These are phyloP conservation scores for Clarias batrachus DNA, from an alignment of 2,113 vertebrate species.

Conservation along the genomic window DNA sequence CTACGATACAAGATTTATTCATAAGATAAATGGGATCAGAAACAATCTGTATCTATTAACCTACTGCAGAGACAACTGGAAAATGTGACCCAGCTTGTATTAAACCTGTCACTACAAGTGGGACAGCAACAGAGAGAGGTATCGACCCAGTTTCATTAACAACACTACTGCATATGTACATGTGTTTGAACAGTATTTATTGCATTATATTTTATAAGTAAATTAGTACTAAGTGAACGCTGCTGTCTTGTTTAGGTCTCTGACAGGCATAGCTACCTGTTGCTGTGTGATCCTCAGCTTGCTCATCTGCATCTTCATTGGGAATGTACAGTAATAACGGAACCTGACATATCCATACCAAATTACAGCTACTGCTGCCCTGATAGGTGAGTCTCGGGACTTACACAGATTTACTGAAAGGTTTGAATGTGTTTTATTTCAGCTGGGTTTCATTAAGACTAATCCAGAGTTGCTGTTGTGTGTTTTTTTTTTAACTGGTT, in stretches of 20 bases:
- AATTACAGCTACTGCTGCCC: conserved; percentile 84
- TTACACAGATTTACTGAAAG: background rate
- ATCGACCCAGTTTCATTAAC: conserved; percentile 14
- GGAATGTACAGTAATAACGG: conserved; percentile 63
- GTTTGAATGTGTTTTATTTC: background rate
- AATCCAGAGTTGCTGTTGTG: conserved; percentile 38
- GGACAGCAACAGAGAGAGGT: conserved; percentile 87
- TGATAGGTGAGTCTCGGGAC: conserved; percentile 75
- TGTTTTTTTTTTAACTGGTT: conserved; percentile 58
- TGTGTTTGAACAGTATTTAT: background rate
- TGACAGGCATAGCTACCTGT: conserved; percentile 86
- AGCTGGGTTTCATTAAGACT: background rate
- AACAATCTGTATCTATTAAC: conserved; percentile 94
- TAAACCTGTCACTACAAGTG: conserved; percentile 83
- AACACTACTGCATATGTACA: background rate
- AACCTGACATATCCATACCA: conserved; percentile 72
- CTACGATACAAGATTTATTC: too few species aligned
- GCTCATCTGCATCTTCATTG: conserved; percentile 81
- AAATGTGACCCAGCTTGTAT: conserved; percentile 86
- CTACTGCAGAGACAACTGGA: conserved; percentile 86
- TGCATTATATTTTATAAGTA: background rate
- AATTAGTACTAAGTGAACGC: background rate
- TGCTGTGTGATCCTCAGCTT: conserved; percentile 83
- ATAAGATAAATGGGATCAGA: conserved; percentile 74
- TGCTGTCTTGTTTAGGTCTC: conserved; percentile 71